Evolutionary conservation across 2,888 invertebrate genomes (phyloP).

Genomic region (Agrotis puta): DNA sequence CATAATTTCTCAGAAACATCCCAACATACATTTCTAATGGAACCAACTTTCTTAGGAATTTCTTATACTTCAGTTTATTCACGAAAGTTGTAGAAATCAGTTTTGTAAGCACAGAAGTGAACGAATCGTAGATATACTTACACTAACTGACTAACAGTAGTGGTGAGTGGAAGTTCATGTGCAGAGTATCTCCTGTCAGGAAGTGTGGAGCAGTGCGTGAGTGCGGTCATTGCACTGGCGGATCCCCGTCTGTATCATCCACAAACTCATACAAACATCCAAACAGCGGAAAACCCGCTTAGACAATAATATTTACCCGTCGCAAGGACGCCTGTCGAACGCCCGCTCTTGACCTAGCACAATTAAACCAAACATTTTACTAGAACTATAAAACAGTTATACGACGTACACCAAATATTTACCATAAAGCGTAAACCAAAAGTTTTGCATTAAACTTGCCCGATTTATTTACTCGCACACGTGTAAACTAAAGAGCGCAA

Average conservation of each 20-base stretch:
- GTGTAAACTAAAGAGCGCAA: constrained; percentile 75
- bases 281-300: constrained; percentile 89
- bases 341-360: constrained; percentile 90
- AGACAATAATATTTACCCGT: constrained; percentile 91
- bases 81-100: neutral
- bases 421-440: constrained; percentile 91
- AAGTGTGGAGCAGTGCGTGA: constrained; percentile 21
- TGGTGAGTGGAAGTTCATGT: neutral
- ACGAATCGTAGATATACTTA: neutral
- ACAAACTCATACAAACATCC: constrained; percentile 84
- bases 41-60: neutral
- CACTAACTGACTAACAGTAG: too few species aligned
- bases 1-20: neutral
- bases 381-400: constrained; percentile 90
- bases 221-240: constrained; percentile 76
- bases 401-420: constrained; percentile 91
- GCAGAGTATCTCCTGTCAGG: neutral
- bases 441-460: constrained; percentile 90
- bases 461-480: constrained; percentile 87
- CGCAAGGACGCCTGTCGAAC: constrained; percentile 91
- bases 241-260: constrained; percentile 78
- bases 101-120: neutral
- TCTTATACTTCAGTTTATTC: neutral
- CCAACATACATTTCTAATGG: too few species aligned
- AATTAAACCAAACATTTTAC: constrained; percentile 91